Evolutionary conservation across 2,888 invertebrate species (phyloP).

Genomic region (Calliopum simillimum): DNA sequence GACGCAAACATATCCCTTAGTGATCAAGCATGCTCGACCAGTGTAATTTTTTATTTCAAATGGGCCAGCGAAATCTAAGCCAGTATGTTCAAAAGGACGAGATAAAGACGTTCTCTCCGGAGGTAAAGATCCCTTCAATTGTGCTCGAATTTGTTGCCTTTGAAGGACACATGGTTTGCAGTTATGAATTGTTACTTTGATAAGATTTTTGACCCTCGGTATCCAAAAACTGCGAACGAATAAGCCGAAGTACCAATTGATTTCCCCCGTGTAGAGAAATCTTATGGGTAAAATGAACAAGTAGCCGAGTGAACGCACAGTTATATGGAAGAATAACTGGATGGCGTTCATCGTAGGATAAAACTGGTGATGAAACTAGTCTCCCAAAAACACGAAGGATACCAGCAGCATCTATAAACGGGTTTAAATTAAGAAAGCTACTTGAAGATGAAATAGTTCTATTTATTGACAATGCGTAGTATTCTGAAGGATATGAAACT

Average conservation of each 20-base stretch:
- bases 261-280: background rate
- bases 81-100: slow-evolving; percentile 36
- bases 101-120: slow-evolving; percentile 34
- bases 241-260: background rate
- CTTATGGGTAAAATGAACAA: slow-evolving; percentile 7
- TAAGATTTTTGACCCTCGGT: slow-evolving; percentile 1
- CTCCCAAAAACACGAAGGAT: background rate
- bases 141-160: background rate
- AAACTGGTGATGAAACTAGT: background rate
- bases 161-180: slow-evolving; percentile 1
- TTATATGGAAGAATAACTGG: background rate
- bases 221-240: slow-evolving; percentile 10
- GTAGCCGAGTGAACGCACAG: background rate
- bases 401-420: slow-evolving; percentile 8
- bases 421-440: background rate
- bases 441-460: background rate
- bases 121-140: slow-evolving; percentile 11
- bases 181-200: background rate
- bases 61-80: slow-evolving; percentile 42
- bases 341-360: background rate
- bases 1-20: slow-evolving; percentile 41
- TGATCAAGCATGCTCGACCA: slow-evolving; percentile 35
- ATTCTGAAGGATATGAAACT: too few species aligned
- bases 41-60: too few species aligned
- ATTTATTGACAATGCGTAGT: too few species aligned